phyloP scores from a whole-genome alignment of 2,797 vertebrate species.

The Melanitta fusca region DNA sequence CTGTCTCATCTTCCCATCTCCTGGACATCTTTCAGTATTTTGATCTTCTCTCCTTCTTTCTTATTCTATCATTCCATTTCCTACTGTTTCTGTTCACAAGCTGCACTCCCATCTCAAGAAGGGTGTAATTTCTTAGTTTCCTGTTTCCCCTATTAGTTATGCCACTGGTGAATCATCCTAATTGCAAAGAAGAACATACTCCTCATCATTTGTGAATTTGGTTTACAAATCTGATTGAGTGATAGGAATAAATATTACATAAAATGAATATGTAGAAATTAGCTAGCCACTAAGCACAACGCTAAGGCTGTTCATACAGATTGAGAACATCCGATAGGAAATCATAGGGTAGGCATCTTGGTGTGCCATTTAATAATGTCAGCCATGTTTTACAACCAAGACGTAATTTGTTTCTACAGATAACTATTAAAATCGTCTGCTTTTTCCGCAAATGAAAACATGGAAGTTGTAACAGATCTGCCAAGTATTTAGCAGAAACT shows the following conservation, averaged over 20 bases:
- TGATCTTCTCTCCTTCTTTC: neutral
- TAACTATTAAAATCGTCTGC: neutral
- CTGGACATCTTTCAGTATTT: neutral
- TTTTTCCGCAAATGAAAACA: neutral
- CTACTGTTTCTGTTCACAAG: neutral
- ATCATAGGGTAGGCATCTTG: neutral
- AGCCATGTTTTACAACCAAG: neutral
- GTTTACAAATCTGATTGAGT: conserved; percentile 38
- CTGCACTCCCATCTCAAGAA: neutral
- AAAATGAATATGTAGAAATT: conserved; percentile 3
- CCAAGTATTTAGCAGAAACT: neutral
- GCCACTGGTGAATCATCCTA: conserved; percentile 45
- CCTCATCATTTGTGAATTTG: conserved; percentile 50
- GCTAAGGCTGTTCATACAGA: neutral
- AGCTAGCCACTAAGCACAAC: neutral
- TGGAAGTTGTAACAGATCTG: neutral
- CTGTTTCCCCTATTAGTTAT: neutral
- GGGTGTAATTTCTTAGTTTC: conserved; percentile 20
- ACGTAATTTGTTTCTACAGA: neutral
- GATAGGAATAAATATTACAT: neutral
- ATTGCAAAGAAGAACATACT: conserved; percentile 24
- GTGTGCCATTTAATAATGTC: neutral
- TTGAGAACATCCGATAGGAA: neutral
- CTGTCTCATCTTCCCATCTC: neutral
- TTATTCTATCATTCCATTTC: neutral